A percentile compares a stretch with the other conserved stretches of the same genome.
Conservation (phyloP, 1,140 invertebrate species). For the Aphelenchoides fujianensis region DNA sequence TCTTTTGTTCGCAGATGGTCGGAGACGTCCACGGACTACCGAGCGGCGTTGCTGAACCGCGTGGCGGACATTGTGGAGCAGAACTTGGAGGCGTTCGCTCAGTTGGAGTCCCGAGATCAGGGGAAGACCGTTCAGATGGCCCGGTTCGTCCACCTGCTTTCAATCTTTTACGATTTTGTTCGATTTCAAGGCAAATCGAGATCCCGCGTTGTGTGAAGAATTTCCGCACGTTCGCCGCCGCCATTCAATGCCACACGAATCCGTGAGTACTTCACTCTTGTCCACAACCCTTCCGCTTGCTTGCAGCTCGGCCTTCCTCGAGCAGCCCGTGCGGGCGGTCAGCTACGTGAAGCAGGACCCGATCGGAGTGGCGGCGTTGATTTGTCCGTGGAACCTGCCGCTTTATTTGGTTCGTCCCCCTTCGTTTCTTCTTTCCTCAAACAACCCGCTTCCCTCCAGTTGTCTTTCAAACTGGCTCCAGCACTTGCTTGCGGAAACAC, state of each 20-base stretch:
- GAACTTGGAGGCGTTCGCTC: slow-evolving; percentile 66
- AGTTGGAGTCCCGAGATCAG: slow-evolving; percentile 68
- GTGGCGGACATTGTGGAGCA: slow-evolving; percentile 68
- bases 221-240: slow-evolving; percentile 68
- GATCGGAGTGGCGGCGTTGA: slow-evolving; percentile 68
- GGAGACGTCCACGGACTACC: slow-evolving; percentile 44
- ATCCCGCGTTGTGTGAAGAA: slow-evolving; percentile 69
- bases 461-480: slow-evolving; percentile 67
- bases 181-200: slow-evolving; percentile 60
- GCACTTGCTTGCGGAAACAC: slow-evolving; percentile 69
- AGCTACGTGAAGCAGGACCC: slow-evolving; percentile 67
- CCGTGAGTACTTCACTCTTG: slow-evolving; percentile 55
- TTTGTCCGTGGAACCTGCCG: slow-evolving; percentile 70
- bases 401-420: slow-evolving; percentile 68
- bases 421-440: slow-evolving; percentile 62
- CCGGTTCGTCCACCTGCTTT: neutral
- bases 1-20: slow-evolving; percentile 63
- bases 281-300: neutral
- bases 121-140: slow-evolving; percentile 68
- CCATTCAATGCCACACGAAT: slow-evolving; percentile 64
- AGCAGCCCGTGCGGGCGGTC: slow-evolving; percentile 63
- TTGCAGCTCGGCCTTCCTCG: slow-evolving; percentile 61
- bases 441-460: no score
- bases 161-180: slow-evolving; percentile 47
- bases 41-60: slow-evolving; percentile 63